A percentile compares a stretch with the other conserved stretches of the same genome.
Evolutionary conservation across 2,888 invertebrate genomes (phyloP).

Genomic region (Rosalia funebris): DNA sequence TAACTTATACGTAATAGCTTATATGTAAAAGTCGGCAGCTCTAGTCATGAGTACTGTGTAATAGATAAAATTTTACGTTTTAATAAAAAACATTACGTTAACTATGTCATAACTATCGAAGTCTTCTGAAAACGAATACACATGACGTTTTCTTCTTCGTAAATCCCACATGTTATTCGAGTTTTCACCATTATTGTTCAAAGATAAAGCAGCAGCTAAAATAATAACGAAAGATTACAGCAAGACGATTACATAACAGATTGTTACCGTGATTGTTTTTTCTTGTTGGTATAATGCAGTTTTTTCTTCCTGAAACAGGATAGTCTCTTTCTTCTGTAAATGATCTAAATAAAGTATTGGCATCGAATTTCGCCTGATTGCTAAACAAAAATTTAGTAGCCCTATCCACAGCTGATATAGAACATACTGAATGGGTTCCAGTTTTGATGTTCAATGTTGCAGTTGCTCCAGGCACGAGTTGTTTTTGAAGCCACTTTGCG

Average conservation of each 20-base stretch:
- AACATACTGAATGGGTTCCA: conserved; percentile 68
- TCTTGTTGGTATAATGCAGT: conserved; percentile 45
- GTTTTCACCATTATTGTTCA: background rate
- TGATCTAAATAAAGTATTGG: conserved; percentile 47
- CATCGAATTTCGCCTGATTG: conserved; percentile 42
- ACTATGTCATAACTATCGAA: conserved; percentile 58
- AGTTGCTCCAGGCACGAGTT: conserved; percentile 65
- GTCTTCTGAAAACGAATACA: conserved; percentile 54
- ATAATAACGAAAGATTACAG: background rate
- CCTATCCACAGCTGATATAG: conserved; percentile 69
- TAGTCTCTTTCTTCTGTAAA: conserved; percentile 47
- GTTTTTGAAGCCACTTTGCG: conserved; percentile 64
- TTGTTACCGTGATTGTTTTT: conserved; percentile 47
- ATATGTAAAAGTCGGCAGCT: no score
- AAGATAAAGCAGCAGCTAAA: conserved; percentile 8
- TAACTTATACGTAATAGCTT: no score
- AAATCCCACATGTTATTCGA: conserved; percentile 41
- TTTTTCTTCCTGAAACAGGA: conserved; percentile 47
- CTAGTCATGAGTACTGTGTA: no score
- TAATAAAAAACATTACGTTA: conserved; percentile 46
- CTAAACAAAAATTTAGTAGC: conserved; percentile 64
- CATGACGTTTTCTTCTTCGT: conserved; percentile 48
- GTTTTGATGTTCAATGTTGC: conserved; percentile 66
- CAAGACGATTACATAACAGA: no score
- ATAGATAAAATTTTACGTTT: background rate